Evolutionary conservation across 2,113 vertebrate genomes (phyloP), one percentile per base, ranked within the genome.

Genomic region (Sander lucioperca): DNA sequence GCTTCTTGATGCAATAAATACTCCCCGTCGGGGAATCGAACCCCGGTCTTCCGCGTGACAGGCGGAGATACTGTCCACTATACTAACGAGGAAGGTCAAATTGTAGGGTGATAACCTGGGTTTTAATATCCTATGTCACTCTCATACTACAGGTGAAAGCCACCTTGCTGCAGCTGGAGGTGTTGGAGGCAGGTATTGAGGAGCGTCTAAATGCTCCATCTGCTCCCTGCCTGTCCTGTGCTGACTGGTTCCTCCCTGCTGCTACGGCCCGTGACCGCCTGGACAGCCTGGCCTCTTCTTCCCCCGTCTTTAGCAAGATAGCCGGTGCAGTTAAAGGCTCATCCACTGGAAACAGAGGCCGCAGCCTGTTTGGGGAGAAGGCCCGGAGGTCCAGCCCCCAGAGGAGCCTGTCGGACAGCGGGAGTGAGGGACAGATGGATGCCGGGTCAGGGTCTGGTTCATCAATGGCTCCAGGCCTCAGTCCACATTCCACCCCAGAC

Each of bases 121-220:
- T 0, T 43, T 43, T 11, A 9, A 39, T 39, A 39, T 39, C 8
- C 6, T 39, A 10, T 39, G 8, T 39, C 9, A 54, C 33, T 14
- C 58, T 30, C 25, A 9, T n/a, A 0, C 11, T 39, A 30, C 79
- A 94, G 88, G 96, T 96, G 64, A 98, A 97, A 92, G 95, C 97
- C 65, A 96, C 97, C 1, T 94, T 99, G 45, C 94, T 97, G 59
- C 97, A 97, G 69, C 86, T 99, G 90, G 96, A 97, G 91, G 94
- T 91, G 81, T 64, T 97, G 64, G 96, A 96, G 4, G 81, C 89
- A 0, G 94, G 91, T 65, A 95, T 99, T 2, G 96, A 97, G 66
- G 96, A 97, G 51, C 94, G 91, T 7, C 92, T 99, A 7, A 93
- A 91, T 1, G 89, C 95, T 19, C 95, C 96, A 0, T 91, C 96